Percentiles rank a stretch among this genome's conserved stretches.
Evolutionary conservation across 2,797 vertebrate genomes (phyloP).

Genomic region (Crocidura indochinensis): DNA sequence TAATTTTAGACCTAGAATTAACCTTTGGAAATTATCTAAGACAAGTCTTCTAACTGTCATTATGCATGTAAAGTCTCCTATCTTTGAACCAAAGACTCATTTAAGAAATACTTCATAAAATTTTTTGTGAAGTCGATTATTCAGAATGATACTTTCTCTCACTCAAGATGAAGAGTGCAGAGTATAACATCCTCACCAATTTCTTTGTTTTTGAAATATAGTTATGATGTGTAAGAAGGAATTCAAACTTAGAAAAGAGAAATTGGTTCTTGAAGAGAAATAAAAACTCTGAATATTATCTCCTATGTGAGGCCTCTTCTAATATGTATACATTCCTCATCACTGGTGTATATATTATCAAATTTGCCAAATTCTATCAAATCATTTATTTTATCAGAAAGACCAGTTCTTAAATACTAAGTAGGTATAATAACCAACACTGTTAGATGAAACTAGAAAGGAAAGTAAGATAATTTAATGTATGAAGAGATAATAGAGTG

Average conservation of each 20-base stretch:
- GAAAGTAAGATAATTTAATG: too few relatives aligned
- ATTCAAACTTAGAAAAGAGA: not conserved
- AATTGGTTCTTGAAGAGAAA: not conserved
- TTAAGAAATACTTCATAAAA: not conserved
- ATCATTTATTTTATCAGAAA: not conserved
- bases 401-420: not conserved
- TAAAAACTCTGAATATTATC: not conserved
- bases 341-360: not conserved
- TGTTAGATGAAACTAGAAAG: too few relatives aligned
- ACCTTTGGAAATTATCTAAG: not conserved
- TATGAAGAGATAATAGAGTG: too few relatives aligned
- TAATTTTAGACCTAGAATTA: not conserved
- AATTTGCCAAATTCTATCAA: not conserved
- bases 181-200: too few relatives aligned
- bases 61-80: not conserved
- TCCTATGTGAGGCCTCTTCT: not conserved
- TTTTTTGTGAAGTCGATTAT: not conserved
- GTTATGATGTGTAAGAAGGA: not conserved
- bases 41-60: not conserved
- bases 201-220: not conserved
- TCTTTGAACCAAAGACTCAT: not conserved
- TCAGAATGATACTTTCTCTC: too few relatives aligned
- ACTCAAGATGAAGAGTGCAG: too few relatives aligned
- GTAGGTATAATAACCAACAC: not conserved
- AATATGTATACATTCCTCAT: not conserved